Evolutionary conservation across 2,888 invertebrate species (phyloP).

Genomic region (Amiota mariae): DNA sequence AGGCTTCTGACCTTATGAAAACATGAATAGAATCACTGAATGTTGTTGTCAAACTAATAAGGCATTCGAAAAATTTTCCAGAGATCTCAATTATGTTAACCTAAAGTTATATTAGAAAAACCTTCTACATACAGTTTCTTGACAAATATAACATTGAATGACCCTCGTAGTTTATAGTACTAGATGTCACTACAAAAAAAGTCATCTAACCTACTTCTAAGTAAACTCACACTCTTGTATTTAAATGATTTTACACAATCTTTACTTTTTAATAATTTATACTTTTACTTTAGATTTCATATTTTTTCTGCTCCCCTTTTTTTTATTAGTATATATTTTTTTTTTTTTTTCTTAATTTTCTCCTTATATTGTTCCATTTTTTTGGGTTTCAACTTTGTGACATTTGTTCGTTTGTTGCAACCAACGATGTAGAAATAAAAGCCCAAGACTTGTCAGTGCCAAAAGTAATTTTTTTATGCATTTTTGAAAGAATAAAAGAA

Average conservation of each 20-base stretch:
- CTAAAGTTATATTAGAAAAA: too few species aligned
- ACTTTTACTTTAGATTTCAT: conserved; percentile 21
- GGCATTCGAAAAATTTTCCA: too few species aligned
- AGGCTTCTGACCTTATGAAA: too few species aligned
- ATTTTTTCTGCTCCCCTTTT: background rate
- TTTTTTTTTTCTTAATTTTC: background rate
- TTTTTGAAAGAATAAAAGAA: conserved; percentile 11
- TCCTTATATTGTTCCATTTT: background rate
- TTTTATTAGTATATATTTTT: background rate
- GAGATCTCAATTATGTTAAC: too few species aligned
- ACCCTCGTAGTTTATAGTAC: too few species aligned
- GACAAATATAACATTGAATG: too few species aligned
- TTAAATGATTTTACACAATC: background rate
- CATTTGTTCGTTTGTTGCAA: background rate
- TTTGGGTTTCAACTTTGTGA: background rate
- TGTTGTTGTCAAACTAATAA: too few species aligned
- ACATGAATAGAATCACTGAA: too few species aligned
- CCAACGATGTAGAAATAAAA: background rate
- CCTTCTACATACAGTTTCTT: too few species aligned
- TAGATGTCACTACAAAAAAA: too few species aligned
- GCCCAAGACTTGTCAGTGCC: background rate
- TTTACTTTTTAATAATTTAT: conserved; percentile 8
- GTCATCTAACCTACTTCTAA: too few species aligned
- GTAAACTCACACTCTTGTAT: too few species aligned
- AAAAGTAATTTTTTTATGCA: conserved; percentile 16